Evolutionary conservation across 2,797 vertebrate species (phyloP), one percentile per base, ranked within the genome.

Genomic region (Dermochelys coriacea): DNA sequence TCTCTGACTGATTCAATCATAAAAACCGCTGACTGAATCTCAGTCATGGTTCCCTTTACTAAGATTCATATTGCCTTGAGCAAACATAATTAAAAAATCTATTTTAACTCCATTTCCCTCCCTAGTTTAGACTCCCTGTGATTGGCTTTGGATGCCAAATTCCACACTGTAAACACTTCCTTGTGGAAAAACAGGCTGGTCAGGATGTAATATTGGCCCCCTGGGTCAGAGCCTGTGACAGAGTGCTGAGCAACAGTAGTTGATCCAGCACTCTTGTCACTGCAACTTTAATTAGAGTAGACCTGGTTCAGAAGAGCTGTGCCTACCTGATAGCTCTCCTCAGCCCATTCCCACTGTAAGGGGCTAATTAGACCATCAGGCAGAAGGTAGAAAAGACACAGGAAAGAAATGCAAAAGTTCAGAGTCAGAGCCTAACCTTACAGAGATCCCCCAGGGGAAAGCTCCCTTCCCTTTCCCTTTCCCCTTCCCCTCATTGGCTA

Each of bases 121-220:
- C 14, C 27, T 82, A 86, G 80, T 94, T 83, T 88, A 59, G 87
- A 50, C 0, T 2, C 74, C 78, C 87, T 96, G 89, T 77, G 74
- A 49, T 96, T 97, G 94, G 82, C 86, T 88, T 93, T 96, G 96
- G 91, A 94, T 71, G 11, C 86, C 25, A 79, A 27, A 15, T 89
- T 78, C 92, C 84, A 80, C 86, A 41, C 54, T 47, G 18, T 91
- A 86, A 95, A 77, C 12, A 27, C 8, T 45, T 45, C 25, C 74
- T 77, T 77, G 68, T 29, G 25, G 55, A 61, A 41, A 71, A 71
- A 71, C 37, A 71, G 68, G 19, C 68, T 11, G 5, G 37, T 37
- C 59, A 61, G 14, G 14, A 23, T 41, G 64, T 41, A 71, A 71
- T 37, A 11, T 71, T 71, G n/a, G 19, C 64, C n/a, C n/a, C 3